A percentile compares a stretch with the other conserved stretches of the same genome.
These are phyloP conservation scores for Heteropelma amictum DNA, from an alignment of 2,888 invertebrate genomes.

Conservation along the genomic window DNA sequence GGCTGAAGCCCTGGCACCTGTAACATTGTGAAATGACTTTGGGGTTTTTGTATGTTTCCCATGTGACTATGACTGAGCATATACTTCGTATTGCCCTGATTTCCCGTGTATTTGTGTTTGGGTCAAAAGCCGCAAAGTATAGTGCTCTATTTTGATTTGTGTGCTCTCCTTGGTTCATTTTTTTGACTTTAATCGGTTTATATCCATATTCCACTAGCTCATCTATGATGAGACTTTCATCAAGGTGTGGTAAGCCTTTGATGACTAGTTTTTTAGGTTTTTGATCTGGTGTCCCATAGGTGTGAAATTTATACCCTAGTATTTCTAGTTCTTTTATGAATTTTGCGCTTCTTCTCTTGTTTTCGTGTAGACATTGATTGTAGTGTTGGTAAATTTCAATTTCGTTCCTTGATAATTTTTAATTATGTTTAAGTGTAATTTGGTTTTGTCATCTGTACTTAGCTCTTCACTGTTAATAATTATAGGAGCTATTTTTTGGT, in stretches of 20 bases:
- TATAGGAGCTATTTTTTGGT: background rate
- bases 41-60: constrained; percentile 54
- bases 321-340: background rate
- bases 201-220: background rate
- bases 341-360: constrained; percentile 1
- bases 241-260: background rate
- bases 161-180: background rate
- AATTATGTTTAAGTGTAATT: background rate
- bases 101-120: background rate
- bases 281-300: background rate
- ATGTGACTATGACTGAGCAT: constrained; percentile 30
- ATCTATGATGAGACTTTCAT: background rate
- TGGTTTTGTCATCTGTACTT: background rate
- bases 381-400: background rate
- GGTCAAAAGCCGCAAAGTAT: background rate
- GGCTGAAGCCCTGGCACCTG: constrained; percentile 63
- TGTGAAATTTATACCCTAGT: too few species aligned
- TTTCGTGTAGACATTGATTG: constrained; percentile 6
- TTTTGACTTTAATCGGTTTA: background rate
- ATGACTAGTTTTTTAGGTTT: background rate
- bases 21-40: constrained; percentile 60
- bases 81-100: constrained; percentile 4
- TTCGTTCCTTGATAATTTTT: constrained; percentile 6
- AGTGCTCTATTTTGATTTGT: background rate
- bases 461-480: background rate